Evolutionary conservation across 2,888 invertebrate genomes (phyloP), one percentile per base, ranked within the genome.

Genomic region (Drosophila incognita): DNA sequence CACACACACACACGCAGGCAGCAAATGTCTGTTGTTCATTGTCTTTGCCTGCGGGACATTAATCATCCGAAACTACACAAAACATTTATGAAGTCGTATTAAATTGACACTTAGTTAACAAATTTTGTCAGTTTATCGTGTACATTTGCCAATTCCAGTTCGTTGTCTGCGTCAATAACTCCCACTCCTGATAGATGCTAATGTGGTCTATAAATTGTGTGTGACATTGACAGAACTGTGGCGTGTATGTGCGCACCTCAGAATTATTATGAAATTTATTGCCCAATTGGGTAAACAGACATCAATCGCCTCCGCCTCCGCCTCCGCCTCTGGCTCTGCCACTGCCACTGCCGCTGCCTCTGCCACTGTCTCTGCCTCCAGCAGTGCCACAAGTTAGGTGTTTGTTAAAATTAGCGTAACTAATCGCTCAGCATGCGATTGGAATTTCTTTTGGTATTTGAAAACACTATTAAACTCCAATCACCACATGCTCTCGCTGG

Each of bases 51-150:
- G 61, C 56, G 53, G 78, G 59, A 59, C 73, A 83, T 81, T 76
- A 83, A 81, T 82, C 82, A 83, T 78, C 46, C 33, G 42, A 21
- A 61, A 49, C 52, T 46, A 67, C 36, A 69, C 65, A 61, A 8
- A 74, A 57, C 63, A 69, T 74, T 69, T 67, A 76, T 83, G 75
- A 82, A 87, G 64, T 79, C 69, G 67, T 76, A 66, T 81, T 84
- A 83, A 90, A 84, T 86, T 86, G 83, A 82, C 75, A 86, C 65
- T 76, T 75, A 89, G 75, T 79, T 81, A 29, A 64, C 68, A 46
- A 52, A 64, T 67, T 67, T 56, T 76, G 79, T 90, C 86, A 86
- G 87, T 85, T 36, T 24, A 18, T 54, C 53, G 21, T 54, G 24
- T 54, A 21, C n/a, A 15, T 7, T n/a, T 31, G 35, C 24, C 36